Evolutionary conservation across 2,797 vertebrate species (phyloP).

Genomic region (Siniperca obscura): DNA sequence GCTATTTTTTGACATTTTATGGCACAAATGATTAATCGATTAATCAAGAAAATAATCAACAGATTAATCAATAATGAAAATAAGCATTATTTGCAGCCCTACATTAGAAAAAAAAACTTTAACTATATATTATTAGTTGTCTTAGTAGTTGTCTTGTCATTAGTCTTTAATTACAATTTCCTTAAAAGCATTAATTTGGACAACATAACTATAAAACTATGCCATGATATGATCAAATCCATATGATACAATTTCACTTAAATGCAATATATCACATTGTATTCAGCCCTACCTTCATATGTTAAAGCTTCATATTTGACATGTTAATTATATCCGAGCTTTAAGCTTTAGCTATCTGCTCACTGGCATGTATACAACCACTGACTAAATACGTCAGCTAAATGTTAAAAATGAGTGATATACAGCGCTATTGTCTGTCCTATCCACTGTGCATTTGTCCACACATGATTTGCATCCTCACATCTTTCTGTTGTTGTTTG

Average conservation of each 20-base stretch:
- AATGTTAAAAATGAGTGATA: neutral
- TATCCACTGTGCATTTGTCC: neutral
- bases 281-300: neutral
- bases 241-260: neutral
- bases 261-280: neutral
- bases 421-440: neutral
- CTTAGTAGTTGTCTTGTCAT: too few species aligned
- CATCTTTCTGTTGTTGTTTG: slow-evolving; percentile 37
- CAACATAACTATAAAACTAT: neutral
- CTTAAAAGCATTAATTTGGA: neutral
- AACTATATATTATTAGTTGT: too few species aligned
- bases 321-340: neutral
- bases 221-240: neutral
- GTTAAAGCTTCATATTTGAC: neutral
- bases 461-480: slow-evolving; percentile 37
- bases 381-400: neutral
- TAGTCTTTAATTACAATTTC: too few species aligned
- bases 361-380: neutral
- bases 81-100: neutral
- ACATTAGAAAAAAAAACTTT: neutral
- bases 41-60: neutral
- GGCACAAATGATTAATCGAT: neutral
- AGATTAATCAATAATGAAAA: neutral
- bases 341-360: neutral
- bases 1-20: neutral